These are phyloP conservation scores for Anthonomus grandis DNA, from an alignment of 1,140 invertebrate genomes.

Conservation along the genomic window DNA sequence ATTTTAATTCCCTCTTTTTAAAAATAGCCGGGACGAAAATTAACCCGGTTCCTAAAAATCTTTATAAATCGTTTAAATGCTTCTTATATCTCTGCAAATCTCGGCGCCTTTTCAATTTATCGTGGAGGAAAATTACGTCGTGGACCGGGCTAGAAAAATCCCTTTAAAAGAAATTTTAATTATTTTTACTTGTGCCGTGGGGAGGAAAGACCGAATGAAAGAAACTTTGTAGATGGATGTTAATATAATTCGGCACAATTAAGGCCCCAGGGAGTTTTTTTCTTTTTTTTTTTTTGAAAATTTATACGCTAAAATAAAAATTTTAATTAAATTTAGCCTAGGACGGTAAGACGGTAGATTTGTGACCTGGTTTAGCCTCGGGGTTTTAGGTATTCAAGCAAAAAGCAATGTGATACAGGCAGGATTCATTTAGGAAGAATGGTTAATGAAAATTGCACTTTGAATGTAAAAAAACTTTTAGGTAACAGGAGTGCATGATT, in stretches of 20 bases:
- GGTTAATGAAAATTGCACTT: too few relatives aligned
- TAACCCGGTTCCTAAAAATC: conserved; percentile 15
- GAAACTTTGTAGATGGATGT: conserved; percentile 30
- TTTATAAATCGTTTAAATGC: conserved; percentile 23
- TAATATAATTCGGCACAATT: conserved; percentile 39
- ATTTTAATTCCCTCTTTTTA: conserved; percentile 12
- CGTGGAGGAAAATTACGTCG: conserved; percentile 17
- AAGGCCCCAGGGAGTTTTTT: conserved; percentile 14
- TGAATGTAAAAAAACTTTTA: too few relatives aligned
- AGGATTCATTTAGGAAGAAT: too few relatives aligned
- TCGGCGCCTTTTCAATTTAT: conserved; percentile 21
- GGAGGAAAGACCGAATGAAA: conserved; percentile 9
- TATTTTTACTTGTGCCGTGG: conserved; percentile 14
- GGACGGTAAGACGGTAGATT: too few relatives aligned
- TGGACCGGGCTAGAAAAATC: conserved; percentile 20
- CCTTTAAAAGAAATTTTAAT: conserved; percentile 18
- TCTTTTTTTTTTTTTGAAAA: too few relatives aligned
- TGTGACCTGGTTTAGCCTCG: too few relatives aligned
- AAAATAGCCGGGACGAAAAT: conserved; percentile 5
- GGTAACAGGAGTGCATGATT: too few relatives aligned
- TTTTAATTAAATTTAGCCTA: conserved; percentile 40
- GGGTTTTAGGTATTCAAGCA: too few relatives aligned
- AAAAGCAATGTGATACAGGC: too few relatives aligned
- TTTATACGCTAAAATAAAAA: conserved; percentile 35
- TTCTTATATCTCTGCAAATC: conserved; percentile 18